Conservation (phyloP, 1,140 invertebrate genomes). For the Ruditapes philippinarum region DNA sequence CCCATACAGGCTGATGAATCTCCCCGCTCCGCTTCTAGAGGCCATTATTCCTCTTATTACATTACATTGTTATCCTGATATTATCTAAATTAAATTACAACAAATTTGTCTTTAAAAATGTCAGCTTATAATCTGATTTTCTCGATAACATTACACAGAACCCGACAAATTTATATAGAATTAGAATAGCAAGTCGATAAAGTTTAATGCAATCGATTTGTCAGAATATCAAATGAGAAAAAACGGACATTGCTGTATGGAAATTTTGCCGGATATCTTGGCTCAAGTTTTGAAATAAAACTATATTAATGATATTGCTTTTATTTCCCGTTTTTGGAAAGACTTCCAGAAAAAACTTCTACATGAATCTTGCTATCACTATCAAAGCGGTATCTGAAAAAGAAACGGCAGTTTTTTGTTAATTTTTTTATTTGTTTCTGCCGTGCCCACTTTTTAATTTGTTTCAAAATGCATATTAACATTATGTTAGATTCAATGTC, state of each 20-base stretch:
- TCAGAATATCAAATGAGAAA: conserved; percentile 25
- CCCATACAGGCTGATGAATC: conserved; percentile 8
- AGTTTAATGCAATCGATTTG: conserved; percentile 52
- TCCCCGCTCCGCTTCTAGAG: background rate
- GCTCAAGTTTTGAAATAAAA: too few species aligned
- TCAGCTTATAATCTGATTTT: conserved; percentile 64
- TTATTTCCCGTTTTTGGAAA: too few species aligned
- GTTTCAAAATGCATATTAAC: too few species aligned
- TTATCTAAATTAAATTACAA: conserved; percentile 66
- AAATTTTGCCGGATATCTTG: background rate
- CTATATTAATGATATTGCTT: too few species aligned
- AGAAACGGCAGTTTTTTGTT: too few species aligned
- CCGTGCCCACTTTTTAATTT: too few species aligned
- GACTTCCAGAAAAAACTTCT: too few species aligned
- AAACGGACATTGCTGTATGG: background rate
- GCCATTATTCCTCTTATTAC: conserved; percentile 58
- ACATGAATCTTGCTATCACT: too few species aligned
- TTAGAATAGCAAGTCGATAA: conserved; percentile 55
- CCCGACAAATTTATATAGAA: conserved; percentile 54
- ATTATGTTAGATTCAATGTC: too few species aligned
- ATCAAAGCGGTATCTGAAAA: too few species aligned
- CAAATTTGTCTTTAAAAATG: conserved; percentile 69
- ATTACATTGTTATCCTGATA: conserved; percentile 67
- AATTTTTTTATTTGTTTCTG: too few species aligned
- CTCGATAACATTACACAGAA: conserved; percentile 57